phyloP scores from a whole-genome alignment of 2,888 invertebrate species.

The Blastobasis lacticolella region DNA sequence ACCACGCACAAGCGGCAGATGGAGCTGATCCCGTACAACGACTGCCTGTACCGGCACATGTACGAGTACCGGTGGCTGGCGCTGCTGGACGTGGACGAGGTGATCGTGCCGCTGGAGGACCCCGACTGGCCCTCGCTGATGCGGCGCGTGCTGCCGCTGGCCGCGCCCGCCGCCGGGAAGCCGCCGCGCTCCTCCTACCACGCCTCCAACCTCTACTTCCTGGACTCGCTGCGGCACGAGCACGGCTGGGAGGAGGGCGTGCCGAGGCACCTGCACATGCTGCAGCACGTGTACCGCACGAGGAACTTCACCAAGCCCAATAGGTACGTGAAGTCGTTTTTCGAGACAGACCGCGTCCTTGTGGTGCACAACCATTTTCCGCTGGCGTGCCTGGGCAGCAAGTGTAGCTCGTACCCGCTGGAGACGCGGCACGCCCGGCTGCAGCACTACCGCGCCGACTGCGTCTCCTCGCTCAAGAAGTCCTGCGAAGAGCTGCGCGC shows the following conservation, averaged over 20 bases:
- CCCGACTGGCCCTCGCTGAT: conserved; percentile 85
- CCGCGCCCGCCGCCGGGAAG: conserved; percentile 68
- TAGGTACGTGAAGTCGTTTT: conserved; percentile 95
- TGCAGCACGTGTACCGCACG: conserved; percentile 91
- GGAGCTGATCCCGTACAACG: conserved; percentile 96
- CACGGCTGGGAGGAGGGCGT: conserved; percentile 86
- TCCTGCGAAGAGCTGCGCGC: conserved; percentile 87
- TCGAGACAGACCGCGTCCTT: conserved; percentile 90
- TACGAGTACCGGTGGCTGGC: conserved; percentile 92
- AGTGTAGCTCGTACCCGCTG: conserved; percentile 89
- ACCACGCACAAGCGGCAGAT: conserved; percentile 95
- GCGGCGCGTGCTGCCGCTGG: conserved; percentile 78
- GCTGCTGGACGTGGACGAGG: conserved; percentile 93
- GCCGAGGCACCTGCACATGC: conserved; percentile 92
- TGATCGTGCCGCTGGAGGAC: conserved; percentile 90
- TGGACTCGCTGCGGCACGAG: conserved; percentile 88
- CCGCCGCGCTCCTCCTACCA: conserved; percentile 85
- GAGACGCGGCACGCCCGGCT: conserved; percentile 89
- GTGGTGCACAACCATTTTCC: conserved; percentile 95
- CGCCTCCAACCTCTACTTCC: conserved; percentile 92
- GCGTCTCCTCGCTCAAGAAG: conserved; percentile 90
- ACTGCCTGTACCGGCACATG: conserved; percentile 94
- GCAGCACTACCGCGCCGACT: conserved; percentile 95
- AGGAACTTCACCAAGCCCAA: conserved; percentile 94
- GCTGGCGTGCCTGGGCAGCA: conserved; percentile 87